Evolutionary conservation across 2,888 invertebrate genomes (phyloP).

Genomic region (Callyntrura guangdongensis): DNA sequence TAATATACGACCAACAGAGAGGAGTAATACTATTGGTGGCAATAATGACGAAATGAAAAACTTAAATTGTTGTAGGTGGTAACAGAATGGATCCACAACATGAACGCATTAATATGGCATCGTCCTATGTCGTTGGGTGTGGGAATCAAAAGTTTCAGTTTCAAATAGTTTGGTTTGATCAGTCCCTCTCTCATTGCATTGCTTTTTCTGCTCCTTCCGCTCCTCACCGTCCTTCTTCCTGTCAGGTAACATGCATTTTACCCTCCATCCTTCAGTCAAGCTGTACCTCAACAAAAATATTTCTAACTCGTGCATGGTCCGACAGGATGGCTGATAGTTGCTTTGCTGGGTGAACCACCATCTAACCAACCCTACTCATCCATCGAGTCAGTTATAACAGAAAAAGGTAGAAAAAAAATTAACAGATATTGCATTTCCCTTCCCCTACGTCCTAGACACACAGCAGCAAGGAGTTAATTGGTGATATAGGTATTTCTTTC

Average conservation of each 20-base stretch:
- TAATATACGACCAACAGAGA: no score
- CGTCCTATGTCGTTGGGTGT: slow-evolving; percentile 9
- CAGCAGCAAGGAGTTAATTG: slow-evolving; percentile 11
- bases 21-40: no score
- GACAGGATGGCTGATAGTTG: background rate
- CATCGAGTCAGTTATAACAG: background rate
- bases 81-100: background rate
- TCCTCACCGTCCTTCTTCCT: slow-evolving; percentile 61
- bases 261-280: slow-evolving; percentile 19
- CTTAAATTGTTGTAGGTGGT: no score
- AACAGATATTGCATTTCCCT: slow-evolving; percentile 30
- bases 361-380: background rate
- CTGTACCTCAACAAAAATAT: slow-evolving; percentile 3
- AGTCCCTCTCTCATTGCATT: background rate
- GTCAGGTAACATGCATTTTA: slow-evolving; percentile 64
- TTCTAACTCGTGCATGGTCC: slow-evolving; percentile 29
- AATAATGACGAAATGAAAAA: no score
- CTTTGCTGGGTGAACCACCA: background rate
- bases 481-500: slow-evolving; percentile 37
- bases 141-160: slow-evolving; percentile 22
- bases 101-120: slow-evolving; percentile 13
- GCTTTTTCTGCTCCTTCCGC: slow-evolving; percentile 54
- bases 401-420: slow-evolving; percentile 47
- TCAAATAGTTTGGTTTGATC: slow-evolving; percentile 31
- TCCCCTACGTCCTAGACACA: slow-evolving; percentile 65